Evolutionary conservation across 2,888 invertebrate species (phyloP), one percentile per base, ranked within the genome.

Genomic region (Cerceris rybyensis): DNA sequence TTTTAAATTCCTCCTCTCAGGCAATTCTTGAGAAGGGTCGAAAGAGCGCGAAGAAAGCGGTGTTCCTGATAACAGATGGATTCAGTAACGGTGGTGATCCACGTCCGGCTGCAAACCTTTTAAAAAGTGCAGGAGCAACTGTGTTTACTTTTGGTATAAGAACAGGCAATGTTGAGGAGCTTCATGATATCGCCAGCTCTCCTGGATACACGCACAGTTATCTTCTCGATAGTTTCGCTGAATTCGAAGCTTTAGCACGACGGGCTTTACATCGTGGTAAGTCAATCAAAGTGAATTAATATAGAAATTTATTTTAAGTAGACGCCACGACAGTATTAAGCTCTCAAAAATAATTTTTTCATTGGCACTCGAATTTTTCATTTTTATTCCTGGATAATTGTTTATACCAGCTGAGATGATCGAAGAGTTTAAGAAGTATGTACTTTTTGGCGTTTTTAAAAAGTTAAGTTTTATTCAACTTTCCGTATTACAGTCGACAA

Each of bases 21-120:
- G 92, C 92, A 70, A 94, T 94, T 63, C 93, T 94, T 42, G 89
- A 91, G 60, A 91, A 91, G 7, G 90, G 93, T 28, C 92, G 94
- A 16, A 88, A 91, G 41, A 90, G 92, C 28, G 93, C 94, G 4
- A 94, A 93, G 81, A 95, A 95, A 88, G 94, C 95, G 0, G 93
- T 96, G 9, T 95, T 96, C 86, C 91, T 96, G 5, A 94, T 96
- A 80, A 96, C 96, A 0, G 96, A 96, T 87, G 96, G 96, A 13
- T 96, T 95, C 88, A 95, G 95, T 7, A 96, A 95, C 88, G 95
- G 95, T 1, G 95, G 95, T 0, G 94, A 95, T 91, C 96, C 96
- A 0, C 92, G 94, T 8, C 94, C 94, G 0, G 93, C 94, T 2
- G 95, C 96, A 0, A 92, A 93, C 57, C 91, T 93, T 54, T 90